Evolutionary conservation across 37 sponge, comb jelly and placozoan species (phyloP).

Genomic region (Crambe crambe): DNA sequence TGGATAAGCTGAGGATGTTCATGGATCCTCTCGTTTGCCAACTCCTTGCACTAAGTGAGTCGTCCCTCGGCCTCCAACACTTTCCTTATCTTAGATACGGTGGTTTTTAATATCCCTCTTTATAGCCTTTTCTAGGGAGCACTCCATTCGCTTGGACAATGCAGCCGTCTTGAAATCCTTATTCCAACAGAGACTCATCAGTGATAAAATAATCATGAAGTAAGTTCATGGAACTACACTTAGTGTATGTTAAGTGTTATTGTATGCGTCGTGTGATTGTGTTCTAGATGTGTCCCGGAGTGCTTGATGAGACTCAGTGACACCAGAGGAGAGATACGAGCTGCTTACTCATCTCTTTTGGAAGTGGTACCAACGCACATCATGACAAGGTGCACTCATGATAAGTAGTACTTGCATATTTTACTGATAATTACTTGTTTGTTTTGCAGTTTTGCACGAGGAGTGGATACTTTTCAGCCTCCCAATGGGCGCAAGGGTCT

Average conservation of each 20-base stretch:
- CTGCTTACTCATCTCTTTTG: slow-evolving; percentile 84
- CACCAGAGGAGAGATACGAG: slow-evolving; percentile 82
- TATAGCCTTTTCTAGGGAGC: slow-evolving; percentile 84
- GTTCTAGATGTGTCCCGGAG: slow-evolving; percentile 70
- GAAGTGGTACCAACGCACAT: slow-evolving; percentile 76
- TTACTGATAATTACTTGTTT: background rate
- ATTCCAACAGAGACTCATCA: slow-evolving; percentile 61
- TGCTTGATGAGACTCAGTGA: slow-evolving; percentile 74
- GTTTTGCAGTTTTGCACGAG: slow-evolving; percentile 48
- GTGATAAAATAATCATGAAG: slow-evolving; percentile 57
- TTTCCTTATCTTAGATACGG: background rate
- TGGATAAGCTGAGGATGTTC: slow-evolving; percentile 18
- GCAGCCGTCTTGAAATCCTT: slow-evolving; percentile 66
- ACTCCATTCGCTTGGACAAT: slow-evolving; percentile 77
- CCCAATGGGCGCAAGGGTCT: slow-evolving; percentile 78
- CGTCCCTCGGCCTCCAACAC: background rate
- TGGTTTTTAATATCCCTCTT: background rate
- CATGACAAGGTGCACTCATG: slow-evolving; percentile 56
- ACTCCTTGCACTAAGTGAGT: slow-evolving; percentile 70
- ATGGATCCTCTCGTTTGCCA: slow-evolving; percentile 61
- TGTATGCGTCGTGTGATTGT: slow-evolving; percentile 12
- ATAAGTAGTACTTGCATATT: background rate
- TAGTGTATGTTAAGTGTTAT: background rate
- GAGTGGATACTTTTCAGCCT: slow-evolving; percentile 53
- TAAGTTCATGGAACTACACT: slow-evolving; percentile 2